Conservation (phyloP, 2,113 vertebrate species). For the Gracilinanus agilis region DNA sequence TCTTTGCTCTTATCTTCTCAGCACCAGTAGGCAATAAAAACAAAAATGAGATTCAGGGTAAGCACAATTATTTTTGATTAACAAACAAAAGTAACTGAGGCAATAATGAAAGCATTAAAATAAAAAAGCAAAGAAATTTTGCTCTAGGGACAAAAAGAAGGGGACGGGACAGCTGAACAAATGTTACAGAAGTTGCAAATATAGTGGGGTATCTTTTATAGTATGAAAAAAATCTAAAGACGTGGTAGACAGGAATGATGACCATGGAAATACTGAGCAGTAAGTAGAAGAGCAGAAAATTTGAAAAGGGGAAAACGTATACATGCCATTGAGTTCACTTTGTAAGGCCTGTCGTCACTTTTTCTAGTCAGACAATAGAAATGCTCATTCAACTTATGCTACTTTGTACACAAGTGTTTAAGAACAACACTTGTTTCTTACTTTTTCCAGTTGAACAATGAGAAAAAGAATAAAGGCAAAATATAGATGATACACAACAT, state of each 20-base stretch:
- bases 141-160: neutral
- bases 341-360: neutral
- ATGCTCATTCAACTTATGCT: constrained; percentile 3
- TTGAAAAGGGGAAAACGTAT: neutral
- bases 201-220: neutral
- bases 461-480: constrained; percentile 31
- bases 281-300: neutral
- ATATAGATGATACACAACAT: constrained; percentile 12
- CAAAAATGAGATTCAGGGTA: neutral
- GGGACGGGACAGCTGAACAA: neutral
- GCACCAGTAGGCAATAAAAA: neutral
- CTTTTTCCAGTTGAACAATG: neutral
- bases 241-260: neutral
- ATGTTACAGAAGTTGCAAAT: neutral
- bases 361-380: constrained; percentile 21
- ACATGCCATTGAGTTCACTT: neutral
- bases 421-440: constrained; percentile 6
- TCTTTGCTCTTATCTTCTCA: neutral
- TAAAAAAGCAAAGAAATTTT: neutral
- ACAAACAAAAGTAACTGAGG: neutral
- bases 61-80: neutral
- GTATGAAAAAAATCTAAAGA: constrained; percentile 17
- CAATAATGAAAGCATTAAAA: neutral
- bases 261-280: neutral
- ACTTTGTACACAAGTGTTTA: constrained; percentile 29